Percentiles rank a stretch among this genome's conserved stretches.
Conservation (phyloP, 92 coral and sea anemone genomes). For the Virgularia gustaviana region DNA sequence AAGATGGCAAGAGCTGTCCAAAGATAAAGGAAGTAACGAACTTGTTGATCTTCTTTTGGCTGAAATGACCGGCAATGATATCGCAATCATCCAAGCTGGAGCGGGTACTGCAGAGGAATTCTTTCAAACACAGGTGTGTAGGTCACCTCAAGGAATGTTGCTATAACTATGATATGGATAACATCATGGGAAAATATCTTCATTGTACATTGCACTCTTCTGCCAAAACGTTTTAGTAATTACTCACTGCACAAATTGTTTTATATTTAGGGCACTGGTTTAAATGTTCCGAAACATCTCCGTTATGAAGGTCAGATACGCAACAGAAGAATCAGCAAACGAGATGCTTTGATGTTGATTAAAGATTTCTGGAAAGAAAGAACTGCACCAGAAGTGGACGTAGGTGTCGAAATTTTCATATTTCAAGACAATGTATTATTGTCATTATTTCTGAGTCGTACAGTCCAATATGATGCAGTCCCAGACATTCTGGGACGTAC, state of each 20-base stretch:
- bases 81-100: slow-evolving; percentile 88
- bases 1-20: slow-evolving; percentile 86
- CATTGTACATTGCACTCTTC: no score
- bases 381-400: slow-evolving; percentile 91
- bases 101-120: slow-evolving; percentile 79
- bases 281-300: slow-evolving; percentile 77
- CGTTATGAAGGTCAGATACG: slow-evolving; percentile 90
- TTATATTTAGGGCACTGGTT: slow-evolving; percentile 72
- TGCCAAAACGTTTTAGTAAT: background rate
- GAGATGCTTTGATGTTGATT: slow-evolving; percentile 84
- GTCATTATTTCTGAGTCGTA: no score
- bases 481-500: no score
- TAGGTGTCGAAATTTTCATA: no score
- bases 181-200: no score
- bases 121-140: slow-evolving; percentile 87
- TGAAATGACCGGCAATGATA: slow-evolving; percentile 94
- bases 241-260: background rate
- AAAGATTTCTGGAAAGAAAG: slow-evolving; percentile 99
- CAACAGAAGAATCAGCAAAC: slow-evolving; percentile 85
- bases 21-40: slow-evolving; percentile 82
- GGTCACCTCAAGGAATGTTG: no score
- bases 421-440: no score
- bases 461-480: no score
- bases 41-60: slow-evolving; percentile 89
- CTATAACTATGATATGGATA: no score